Conservation (phyloP, 1,140 invertebrate species). For the Bombus sibiricus region DNA sequence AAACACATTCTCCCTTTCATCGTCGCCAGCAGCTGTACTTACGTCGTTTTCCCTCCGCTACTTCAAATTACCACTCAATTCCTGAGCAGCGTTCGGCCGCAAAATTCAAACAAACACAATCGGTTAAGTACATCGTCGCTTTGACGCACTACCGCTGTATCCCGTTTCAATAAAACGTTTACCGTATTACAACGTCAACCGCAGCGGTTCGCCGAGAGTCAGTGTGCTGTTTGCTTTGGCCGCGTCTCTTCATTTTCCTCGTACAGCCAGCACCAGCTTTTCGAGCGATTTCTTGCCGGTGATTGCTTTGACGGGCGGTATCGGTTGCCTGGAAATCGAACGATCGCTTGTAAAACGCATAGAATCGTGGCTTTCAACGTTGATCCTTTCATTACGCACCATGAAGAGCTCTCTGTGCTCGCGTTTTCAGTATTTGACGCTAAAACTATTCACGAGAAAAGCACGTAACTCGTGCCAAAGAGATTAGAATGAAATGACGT, state of each 20-base stretch:
- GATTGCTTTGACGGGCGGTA: conserved; percentile 44
- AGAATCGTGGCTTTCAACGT: not conserved
- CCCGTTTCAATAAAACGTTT: conserved; percentile 64
- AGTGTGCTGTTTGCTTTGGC: conserved; percentile 68
- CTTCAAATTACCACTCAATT: conserved; percentile 50
- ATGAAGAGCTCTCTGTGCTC: not conserved
- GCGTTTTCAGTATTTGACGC: not conserved
- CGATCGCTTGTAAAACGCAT: conserved; percentile 35
- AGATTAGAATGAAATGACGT: not conserved
- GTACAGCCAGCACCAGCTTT: conserved; percentile 24
- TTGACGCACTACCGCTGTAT: conserved; percentile 48
- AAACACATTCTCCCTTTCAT: conserved; percentile 28
- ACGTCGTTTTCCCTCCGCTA: not conserved
- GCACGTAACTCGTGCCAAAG: not conserved
- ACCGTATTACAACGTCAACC: conserved; percentile 62
- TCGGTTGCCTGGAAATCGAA: conserved; percentile 33
- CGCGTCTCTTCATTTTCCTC: conserved; percentile 50
- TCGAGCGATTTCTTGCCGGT: conserved; percentile 41
- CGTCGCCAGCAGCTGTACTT: not conserved
- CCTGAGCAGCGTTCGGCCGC: conserved; percentile 30
- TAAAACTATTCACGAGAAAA: not conserved
- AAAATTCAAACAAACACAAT: conserved; percentile 52
- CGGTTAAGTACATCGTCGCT: conserved; percentile 41
- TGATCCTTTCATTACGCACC: not conserved
- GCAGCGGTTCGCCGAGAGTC: conserved; percentile 30